Evolutionary conservation across 2,888 invertebrate species (phyloP).

Genomic region (Keiferia lycopersicella): DNA sequence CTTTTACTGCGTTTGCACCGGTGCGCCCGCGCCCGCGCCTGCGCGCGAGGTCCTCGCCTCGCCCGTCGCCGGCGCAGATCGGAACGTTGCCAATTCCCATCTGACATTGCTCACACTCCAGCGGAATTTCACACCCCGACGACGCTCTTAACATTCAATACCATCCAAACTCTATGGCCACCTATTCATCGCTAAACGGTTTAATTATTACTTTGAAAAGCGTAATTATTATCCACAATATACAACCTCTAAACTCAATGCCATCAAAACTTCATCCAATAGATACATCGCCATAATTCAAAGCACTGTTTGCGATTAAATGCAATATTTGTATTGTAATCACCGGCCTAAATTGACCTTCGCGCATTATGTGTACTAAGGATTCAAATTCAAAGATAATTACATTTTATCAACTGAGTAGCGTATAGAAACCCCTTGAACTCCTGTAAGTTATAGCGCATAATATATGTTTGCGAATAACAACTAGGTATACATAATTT

Average conservation of each 20-base stretch:
- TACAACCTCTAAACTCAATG: slow-evolving; percentile 50
- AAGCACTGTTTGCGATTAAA: slow-evolving; percentile 32
- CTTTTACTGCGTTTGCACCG: slow-evolving; percentile 73
- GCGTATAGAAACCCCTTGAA: slow-evolving; percentile 3
- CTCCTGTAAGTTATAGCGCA: neutral
- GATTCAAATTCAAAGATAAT: slow-evolving; percentile 13
- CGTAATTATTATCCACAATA: slow-evolving; percentile 34
- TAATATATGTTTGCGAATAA: neutral
- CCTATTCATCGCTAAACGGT: slow-evolving; percentile 32
- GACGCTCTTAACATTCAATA: slow-evolving; percentile 67
- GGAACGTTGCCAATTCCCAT: slow-evolving; percentile 77
- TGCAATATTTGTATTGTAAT: slow-evolving; percentile 39
- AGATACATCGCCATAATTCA: slow-evolving; percentile 34
- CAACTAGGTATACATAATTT: neutral
- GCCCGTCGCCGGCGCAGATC: slow-evolving; percentile 43
- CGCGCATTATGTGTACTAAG: slow-evolving; percentile 1
- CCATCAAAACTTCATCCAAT: slow-evolving; percentile 27
- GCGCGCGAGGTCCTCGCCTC: neutral
- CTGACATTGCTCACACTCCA: slow-evolving; percentile 64
- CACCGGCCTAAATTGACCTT: slow-evolving; percentile 44
- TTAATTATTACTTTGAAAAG: slow-evolving; percentile 38
- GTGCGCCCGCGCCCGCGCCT: slow-evolving; percentile 51
- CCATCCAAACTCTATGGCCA: slow-evolving; percentile 44
- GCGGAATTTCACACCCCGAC: slow-evolving; percentile 74
- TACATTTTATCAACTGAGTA: neutral